Percentiles rank a stretch among this genome's conserved stretches.
phyloP scores from a whole-genome alignment of 2,888 invertebrate species.

The Cephus sareptanus region DNA sequence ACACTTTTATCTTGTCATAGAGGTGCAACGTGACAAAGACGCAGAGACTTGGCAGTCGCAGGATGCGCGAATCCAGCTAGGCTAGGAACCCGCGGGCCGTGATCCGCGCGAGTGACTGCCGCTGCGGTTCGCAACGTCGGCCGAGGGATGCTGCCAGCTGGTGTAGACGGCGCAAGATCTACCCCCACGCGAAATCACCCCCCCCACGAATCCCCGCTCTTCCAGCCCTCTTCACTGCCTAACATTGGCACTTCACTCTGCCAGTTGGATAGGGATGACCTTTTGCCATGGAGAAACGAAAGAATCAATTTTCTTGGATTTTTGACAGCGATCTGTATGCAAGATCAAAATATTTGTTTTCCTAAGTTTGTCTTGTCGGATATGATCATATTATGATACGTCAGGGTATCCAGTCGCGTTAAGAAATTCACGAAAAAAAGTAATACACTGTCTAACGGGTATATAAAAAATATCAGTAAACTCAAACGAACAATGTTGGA shows the following conservation, averaged over 20 bases:
- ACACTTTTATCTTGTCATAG: not conserved
- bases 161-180: slow-evolving; percentile 62
- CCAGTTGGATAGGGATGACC: not conserved
- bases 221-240: slow-evolving; percentile 6
- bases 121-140: slow-evolving; percentile 38
- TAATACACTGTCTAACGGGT: not conserved
- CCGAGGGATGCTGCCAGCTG: slow-evolving; percentile 61
- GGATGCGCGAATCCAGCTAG: slow-evolving; percentile 15
- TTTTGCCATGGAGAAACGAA: not conserved
- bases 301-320: not conserved
- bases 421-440: not conserved
- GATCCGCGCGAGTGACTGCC: slow-evolving; percentile 63
- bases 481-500: not conserved
- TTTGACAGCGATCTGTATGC: not conserved
- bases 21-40: not conserved
- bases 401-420: not conserved
- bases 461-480: not conserved
- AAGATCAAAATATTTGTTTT: not conserved
- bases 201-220: slow-evolving; percentile 22
- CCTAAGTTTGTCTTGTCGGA: not conserved
- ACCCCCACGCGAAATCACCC: slow-evolving; percentile 41
- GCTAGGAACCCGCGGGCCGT: slow-evolving; percentile 51
- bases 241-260: not conserved
- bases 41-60: not conserved
- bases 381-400: not conserved